These are phyloP conservation scores for Archilochus colubris DNA, from an alignment of 2,113 vertebrate species.

Conservation along the genomic window DNA sequence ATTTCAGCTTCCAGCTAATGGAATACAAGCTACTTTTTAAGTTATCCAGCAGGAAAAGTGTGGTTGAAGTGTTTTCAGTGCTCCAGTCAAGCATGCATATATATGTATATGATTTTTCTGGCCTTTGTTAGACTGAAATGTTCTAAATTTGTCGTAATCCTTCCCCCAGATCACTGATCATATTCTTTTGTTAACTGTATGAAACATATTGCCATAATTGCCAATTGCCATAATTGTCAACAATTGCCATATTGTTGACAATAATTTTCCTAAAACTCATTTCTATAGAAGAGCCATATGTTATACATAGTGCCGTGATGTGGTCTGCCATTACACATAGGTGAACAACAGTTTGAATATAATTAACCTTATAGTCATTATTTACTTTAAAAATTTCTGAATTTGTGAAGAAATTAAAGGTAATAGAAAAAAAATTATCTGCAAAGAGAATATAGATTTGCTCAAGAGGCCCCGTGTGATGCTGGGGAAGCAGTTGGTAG, in stretches of 20 bases:
- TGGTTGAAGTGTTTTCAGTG: not conserved
- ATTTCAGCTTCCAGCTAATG: not conserved
- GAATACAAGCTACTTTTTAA: not conserved
- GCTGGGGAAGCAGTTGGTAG: not conserved
- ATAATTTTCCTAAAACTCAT: not conserved
- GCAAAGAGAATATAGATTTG: not conserved
- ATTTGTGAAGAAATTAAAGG: not conserved
- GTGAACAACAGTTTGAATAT: not conserved
- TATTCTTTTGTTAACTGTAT: not conserved
- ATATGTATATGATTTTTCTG: not conserved
- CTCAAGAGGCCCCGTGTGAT: not conserved
- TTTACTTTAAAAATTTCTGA: not conserved
- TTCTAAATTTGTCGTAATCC: not conserved
- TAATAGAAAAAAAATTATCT: not conserved
- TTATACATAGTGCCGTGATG: not conserved
- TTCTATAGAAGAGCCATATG: constrained; percentile 1
- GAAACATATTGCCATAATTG: not conserved
- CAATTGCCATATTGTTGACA: not conserved
- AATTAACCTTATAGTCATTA: not conserved
- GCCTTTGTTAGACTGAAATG: not conserved
- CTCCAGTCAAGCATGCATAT: not conserved
- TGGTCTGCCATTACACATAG: not conserved
- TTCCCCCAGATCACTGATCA: not conserved
- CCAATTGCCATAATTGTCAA: too few species aligned
- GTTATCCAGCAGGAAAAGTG: not conserved